Conservation (phyloP, 2,797 vertebrate species). For the Anguilla obscura region DNA sequence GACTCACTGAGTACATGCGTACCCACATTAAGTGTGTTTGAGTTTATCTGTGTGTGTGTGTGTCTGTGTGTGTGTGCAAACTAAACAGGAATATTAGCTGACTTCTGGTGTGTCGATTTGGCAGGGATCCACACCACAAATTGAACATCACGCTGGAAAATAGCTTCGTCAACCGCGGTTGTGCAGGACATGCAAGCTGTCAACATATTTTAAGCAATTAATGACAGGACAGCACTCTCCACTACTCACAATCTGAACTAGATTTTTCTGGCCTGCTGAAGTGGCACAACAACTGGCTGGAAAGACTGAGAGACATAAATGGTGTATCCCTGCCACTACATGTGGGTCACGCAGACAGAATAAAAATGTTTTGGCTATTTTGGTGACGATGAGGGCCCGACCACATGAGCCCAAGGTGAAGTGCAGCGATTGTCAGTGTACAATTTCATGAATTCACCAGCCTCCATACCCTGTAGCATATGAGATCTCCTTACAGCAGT, state of each 20-base stretch:
- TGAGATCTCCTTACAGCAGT: background rate
- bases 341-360: background rate
- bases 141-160: conserved; percentile 38
- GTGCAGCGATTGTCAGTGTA: background rate
- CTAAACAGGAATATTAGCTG: conserved; percentile 13
- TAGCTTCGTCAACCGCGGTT: conserved; percentile 23
- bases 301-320: conserved; percentile 32
- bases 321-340: background rate
- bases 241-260: conserved; percentile 37
- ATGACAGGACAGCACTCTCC: conserved; percentile 37
- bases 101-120: conserved; percentile 30
- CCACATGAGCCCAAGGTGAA: background rate
- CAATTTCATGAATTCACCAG: background rate
- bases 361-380: background rate
- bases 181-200: conserved; percentile 20
- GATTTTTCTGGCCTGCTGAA: conserved; percentile 46
- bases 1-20: background rate
- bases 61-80: background rate
- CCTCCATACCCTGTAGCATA: background rate
- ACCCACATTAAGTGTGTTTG: too few relatives aligned
- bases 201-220: conserved; percentile 32
- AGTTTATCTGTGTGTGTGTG: background rate
- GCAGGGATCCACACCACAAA: conserved; percentile 28
- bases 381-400: background rate
- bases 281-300: conserved; percentile 42